phyloP scores from a whole-genome alignment of 2,797 vertebrate genomes.

The Leptodactylus fallax region DNA sequence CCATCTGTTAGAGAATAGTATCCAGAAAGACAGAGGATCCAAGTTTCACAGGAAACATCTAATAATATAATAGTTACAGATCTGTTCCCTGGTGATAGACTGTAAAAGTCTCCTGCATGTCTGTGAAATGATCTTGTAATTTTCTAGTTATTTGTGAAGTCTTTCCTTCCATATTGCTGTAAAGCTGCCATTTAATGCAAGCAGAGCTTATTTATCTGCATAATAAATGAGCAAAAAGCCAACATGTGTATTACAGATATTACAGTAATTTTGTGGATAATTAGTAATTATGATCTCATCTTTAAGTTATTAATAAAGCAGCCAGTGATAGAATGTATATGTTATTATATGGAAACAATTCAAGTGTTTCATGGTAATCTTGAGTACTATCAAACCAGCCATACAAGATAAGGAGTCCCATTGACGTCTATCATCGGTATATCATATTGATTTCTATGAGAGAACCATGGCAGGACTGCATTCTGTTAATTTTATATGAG shows the following conservation, averaged over 20 bases:
- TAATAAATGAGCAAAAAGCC: neutral
- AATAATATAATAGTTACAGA: constrained; percentile 17
- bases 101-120: neutral
- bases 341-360: neutral
- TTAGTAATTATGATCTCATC: neutral
- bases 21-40: neutral
- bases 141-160: neutral
- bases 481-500: neutral
- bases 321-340: neutral
- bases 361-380: neutral
- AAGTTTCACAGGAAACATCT: neutral
- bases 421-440: neutral
- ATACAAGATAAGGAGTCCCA: neutral
- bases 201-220: neutral
- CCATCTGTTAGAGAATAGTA: constrained; percentile 39
- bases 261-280: neutral
- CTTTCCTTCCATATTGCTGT: neutral
- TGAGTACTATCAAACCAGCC: neutral
- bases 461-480: neutral
- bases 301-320: neutral
- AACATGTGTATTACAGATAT: neutral
- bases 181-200: neutral
- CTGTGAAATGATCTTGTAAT: neutral
- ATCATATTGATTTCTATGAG: neutral
- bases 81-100: neutral